Conservation (phyloP, 2,888 invertebrate species). For the Ryuthela nishihirai region DNA sequence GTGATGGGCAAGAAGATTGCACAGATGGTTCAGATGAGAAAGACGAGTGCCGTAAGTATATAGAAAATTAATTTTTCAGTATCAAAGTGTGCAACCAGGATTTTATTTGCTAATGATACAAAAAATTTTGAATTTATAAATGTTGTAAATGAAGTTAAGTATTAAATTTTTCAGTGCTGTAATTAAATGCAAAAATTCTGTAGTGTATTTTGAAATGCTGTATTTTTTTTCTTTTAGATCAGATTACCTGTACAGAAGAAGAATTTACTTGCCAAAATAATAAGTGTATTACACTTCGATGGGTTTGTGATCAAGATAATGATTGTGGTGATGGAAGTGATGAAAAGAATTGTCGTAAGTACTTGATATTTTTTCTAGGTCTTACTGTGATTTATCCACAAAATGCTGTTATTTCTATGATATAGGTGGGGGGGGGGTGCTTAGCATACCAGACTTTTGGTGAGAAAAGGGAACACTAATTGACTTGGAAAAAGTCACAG, state of each 20-base stretch:
- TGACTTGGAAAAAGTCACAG: too few relatives aligned
- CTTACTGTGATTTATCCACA: too few relatives aligned
- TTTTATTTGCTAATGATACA: neutral
- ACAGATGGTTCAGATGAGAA: slow-evolving; percentile 85
- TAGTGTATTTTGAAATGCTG: too few relatives aligned
- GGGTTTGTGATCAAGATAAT: slow-evolving; percentile 50
- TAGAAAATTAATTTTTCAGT: neutral
- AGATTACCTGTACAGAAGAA: slow-evolving; percentile 39
- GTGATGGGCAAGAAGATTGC: slow-evolving; percentile 84
- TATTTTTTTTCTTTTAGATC: slow-evolving; percentile 6
- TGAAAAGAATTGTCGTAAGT: slow-evolving; percentile 45
- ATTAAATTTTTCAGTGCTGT: neutral
- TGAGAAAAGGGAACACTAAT: too few relatives aligned
- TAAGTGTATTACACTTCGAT: slow-evolving; percentile 49
- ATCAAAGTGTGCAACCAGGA: neutral
- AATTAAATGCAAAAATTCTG: neutral
- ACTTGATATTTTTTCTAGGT: neutral
- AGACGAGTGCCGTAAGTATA: slow-evolving; percentile 44
- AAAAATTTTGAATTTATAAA: too few relatives aligned
- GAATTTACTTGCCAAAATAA: slow-evolving; percentile 44
- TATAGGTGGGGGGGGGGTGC: too few relatives aligned
- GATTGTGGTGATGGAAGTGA: slow-evolving; percentile 54
- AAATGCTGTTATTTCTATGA: too few relatives aligned
- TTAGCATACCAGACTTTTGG: too few relatives aligned
- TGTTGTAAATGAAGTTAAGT: neutral